Conservation (phyloP, 92 coral and sea anemone genomes). For the Porites rus region DNA sequence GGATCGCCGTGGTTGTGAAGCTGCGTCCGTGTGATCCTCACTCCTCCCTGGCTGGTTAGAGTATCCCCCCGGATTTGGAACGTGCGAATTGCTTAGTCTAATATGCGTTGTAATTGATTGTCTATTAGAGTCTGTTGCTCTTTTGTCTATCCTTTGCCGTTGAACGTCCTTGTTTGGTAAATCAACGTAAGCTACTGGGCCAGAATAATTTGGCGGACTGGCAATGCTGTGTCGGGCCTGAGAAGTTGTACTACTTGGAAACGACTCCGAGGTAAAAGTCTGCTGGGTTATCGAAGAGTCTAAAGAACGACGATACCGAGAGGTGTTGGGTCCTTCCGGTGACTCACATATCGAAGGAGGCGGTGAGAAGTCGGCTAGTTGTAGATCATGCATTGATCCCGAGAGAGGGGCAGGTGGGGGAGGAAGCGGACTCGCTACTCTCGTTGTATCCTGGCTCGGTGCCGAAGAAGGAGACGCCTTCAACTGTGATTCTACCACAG, state of each 20-base stretch:
- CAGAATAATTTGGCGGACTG: conserved; percentile 2
- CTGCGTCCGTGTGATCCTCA: conserved; percentile 14
- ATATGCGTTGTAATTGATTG: conserved; percentile 1
- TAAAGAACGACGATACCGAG: background rate
- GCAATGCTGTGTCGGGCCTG: background rate
- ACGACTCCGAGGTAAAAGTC: conserved; percentile 6
- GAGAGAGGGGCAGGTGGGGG: conserved; percentile 84
- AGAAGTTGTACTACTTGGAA: conserved; percentile 9
- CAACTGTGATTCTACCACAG: conserved; percentile 3
- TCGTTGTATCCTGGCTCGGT: conserved; percentile 23
- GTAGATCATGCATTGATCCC: conserved; percentile 60
- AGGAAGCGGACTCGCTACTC: conserved; percentile 79
- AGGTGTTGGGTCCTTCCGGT: conserved; percentile 7
- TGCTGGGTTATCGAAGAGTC: conserved; percentile 12
- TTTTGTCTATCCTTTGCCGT: conserved; percentile 7
- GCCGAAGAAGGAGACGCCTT: conserved; percentile 39
- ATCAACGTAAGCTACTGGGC: conserved; percentile 14
- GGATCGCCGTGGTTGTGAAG: conserved; percentile 4
- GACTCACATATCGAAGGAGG: conserved; percentile 71
- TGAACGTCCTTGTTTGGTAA: conserved; percentile 9
- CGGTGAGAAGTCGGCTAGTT: conserved; percentile 85
- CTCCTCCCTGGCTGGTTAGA: conserved; percentile 9
- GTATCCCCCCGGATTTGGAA: background rate
- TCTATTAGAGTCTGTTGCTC: background rate
- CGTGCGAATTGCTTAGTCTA: conserved; percentile 7